phyloP scores from a whole-genome alignment of 2,113 vertebrate species.

The Etheostoma spectabile region DNA sequence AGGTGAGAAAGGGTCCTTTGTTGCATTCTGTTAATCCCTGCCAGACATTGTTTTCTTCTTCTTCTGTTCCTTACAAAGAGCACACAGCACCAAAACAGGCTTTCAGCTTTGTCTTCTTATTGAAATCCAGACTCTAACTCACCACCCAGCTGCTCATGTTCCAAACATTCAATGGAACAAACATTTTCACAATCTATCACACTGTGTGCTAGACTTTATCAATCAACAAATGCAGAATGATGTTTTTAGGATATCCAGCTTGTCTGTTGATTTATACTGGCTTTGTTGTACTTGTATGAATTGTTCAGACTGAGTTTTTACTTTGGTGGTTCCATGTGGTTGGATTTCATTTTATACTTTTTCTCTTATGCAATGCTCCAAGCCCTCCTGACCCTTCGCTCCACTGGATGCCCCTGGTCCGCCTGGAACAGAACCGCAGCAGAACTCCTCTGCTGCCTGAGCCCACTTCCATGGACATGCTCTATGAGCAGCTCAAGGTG shows the following conservation, averaged over 20 bases:
- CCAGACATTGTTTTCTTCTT: not conserved
- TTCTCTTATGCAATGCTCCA: not conserved
- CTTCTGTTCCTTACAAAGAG: not conserved
- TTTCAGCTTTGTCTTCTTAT: not conserved
- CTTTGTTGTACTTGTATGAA: not conserved
- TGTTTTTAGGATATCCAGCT: not conserved
- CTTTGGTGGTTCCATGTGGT: not conserved
- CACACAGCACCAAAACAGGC: not conserved
- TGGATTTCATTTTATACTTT: conserved; percentile 10
- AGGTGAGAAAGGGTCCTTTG: conserved; percentile 50
- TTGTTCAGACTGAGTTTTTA: not conserved
- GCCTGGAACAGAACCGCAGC: conserved; percentile 79
- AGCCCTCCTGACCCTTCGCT: conserved; percentile 76
- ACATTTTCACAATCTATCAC: not conserved
- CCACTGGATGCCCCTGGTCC: conserved; percentile 80
- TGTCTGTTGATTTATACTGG: not conserved
- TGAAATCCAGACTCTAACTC: not conserved
- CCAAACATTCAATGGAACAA: not conserved
- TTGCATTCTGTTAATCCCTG: not conserved
- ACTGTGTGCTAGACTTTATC: not conserved
- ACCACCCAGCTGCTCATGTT: not conserved
- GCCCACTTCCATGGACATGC: conserved; percentile 82
- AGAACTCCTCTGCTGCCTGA: conserved; percentile 78
- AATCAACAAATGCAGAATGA: not conserved
- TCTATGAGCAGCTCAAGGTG: conserved; percentile 80